Base-by-base conservation (phyloP, 2,888 invertebrate species). In the Masnerella sp. region DNA sequence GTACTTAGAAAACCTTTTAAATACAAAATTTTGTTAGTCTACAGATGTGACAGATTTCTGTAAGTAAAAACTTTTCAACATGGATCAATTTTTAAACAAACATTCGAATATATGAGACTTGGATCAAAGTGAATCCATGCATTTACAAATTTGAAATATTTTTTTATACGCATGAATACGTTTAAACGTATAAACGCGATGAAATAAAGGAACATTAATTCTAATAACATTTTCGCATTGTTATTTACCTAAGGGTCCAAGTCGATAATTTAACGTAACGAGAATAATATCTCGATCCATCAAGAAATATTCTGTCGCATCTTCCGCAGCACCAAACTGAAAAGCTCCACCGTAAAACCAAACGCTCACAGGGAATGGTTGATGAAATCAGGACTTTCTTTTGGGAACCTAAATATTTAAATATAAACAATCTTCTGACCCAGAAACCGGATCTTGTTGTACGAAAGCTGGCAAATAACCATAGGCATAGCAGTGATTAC, bases 1-100 rank as follows among this genome's bases (percentile, higher is more conserved):
- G 94, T 93, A 81, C 93, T 93, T 0, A 94, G 87, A 83, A 95
- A 94, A 40, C 95, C 93, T 92, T 30, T 7, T n/a, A 30, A 22
- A 22, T 22, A 22, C 22, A 22, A 22, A 22, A 22, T 22, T 22
- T 7, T 4, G 5, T 22, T 22, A 22, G 22, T 22, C 22, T 22
- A 22, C 22, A 22, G n/a, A n/a, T n/a, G n/a, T n/a, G n/a, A n/a
- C n/a, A n/a, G n/a, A n/a, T n/a, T n/a, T n/a, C n/a, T n/a, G n/a
- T n/a, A n/a, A n/a, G n/a, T n/a, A n/a, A n/a, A n/a, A n/a, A n/a
- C n/a, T n/a, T n/a, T n/a, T n/a, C 22, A 22, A 22, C 22, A 22
- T 22, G n/a, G 7, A 22, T 22, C 22, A 22, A 22, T 22, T 22
- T 5, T 7, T 5, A 22, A 22, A 22, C 22, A 32, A 32, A 5